These are phyloP conservation scores for Takifugu bimaculatus DNA, from an alignment of 2,113 vertebrate genomes.

Conservation along the genomic window DNA sequence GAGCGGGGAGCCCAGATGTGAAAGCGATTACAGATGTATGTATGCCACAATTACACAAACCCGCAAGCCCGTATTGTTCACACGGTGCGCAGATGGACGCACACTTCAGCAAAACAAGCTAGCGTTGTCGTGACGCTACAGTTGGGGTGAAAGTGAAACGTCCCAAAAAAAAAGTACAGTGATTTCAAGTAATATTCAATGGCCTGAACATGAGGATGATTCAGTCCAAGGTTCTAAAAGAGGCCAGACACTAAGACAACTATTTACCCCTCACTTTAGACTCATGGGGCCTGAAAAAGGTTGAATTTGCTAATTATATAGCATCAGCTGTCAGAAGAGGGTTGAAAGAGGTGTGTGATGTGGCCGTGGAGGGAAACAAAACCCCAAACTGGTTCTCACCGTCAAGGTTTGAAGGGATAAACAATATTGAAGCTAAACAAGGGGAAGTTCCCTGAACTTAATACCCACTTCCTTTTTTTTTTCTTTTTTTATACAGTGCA, in stretches of 20 bases:
- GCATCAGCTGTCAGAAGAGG: neutral
- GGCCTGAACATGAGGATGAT: no score
- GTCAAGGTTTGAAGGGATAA: constrained; percentile 8
- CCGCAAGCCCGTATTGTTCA: neutral
- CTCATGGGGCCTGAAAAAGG: no score
- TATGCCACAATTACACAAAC: constrained; percentile 29
- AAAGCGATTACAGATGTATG: constrained; percentile 36
- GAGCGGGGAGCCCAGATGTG: constrained; percentile 8
- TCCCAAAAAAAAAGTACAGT: neutral
- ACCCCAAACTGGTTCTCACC: neutral
- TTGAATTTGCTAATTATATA: neutral
- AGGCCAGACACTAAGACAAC: no score
- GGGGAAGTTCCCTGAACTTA: constrained; percentile 22
- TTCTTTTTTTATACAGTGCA: constrained; percentile 28
- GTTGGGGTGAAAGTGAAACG: neutral
- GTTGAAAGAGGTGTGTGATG: constrained; percentile 1
- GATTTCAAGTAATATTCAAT: no score
- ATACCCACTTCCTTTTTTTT: constrained; percentile 27
- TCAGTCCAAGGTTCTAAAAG: no score
- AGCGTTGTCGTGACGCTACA: neutral
- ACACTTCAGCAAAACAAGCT: neutral
- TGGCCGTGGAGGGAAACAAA: neutral
- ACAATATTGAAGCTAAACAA: neutral
- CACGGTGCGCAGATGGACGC: neutral
- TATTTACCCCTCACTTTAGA: no score